Conservation (phyloP, 2,888 invertebrate species). For the Allophyes oxyacanthae region DNA sequence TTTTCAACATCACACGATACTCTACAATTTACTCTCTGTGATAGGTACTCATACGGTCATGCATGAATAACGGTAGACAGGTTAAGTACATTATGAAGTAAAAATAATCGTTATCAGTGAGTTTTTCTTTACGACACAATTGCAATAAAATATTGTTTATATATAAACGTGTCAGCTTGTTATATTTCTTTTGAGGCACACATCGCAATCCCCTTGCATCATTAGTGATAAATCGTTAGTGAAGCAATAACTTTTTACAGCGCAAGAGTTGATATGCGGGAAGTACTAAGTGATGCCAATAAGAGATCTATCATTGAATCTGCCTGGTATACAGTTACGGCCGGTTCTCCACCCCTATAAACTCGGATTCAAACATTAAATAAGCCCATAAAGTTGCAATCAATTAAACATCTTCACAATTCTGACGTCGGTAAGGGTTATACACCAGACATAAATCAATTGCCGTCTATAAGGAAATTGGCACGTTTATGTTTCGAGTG, state of each 20-base stretch:
- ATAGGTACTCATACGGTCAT: slow-evolving; percentile 31
- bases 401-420: slow-evolving; percentile 65
- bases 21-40: slow-evolving; percentile 40
- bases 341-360: slow-evolving; percentile 56
- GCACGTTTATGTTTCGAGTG: slow-evolving; percentile 57
- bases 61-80: slow-evolving; percentile 32
- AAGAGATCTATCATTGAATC: slow-evolving; percentile 59
- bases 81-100: slow-evolving; percentile 8
- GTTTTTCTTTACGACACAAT: slow-evolving; percentile 23
- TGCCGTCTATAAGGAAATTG: slow-evolving; percentile 65
- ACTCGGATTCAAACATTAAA: slow-evolving; percentile 59
- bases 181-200: slow-evolving; percentile 21
- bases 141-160: slow-evolving; percentile 20
- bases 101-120: slow-evolving; percentile 10
- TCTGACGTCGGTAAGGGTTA: slow-evolving; percentile 53
- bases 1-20: slow-evolving; percentile 48
- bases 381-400: slow-evolving; percentile 64
- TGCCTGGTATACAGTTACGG: slow-evolving; percentile 51
- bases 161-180: slow-evolving; percentile 16
- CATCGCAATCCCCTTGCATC: slow-evolving; percentile 42
- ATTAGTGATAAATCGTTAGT: slow-evolving; percentile 63
- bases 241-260: slow-evolving; percentile 63
- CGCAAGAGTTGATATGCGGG: slow-evolving; percentile 59
- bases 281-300: slow-evolving; percentile 59
- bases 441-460: slow-evolving; percentile 63